Base-by-base conservation (phyloP, 1,140 invertebrate genomes). In the Drosophila dunni region DNA sequence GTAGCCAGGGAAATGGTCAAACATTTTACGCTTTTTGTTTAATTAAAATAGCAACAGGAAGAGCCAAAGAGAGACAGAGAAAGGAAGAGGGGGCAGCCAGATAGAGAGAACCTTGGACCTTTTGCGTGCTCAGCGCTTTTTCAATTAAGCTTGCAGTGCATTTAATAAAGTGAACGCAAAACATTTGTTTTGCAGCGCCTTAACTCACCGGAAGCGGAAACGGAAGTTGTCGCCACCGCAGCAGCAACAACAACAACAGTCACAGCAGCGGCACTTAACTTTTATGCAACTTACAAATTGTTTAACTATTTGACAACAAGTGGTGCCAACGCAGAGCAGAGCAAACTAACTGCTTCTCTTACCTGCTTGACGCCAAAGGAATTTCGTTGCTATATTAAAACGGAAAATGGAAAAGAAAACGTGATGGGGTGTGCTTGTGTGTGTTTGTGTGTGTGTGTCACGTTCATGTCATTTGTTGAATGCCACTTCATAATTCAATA, bases 401-500 rank as follows among this genome's bases (percentile, higher is more conserved):
- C 9, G 63, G 74, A 45, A 45, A 58, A 66, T 9, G 58, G 74
- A 45, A 45, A 58, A 45, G 40, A 13, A 46, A 20, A 24, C 29
- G 34, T 64, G 20, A 38, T 38, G 29, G 11, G 11, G 54, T 53
- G 56, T 61, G 29, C 24, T 29, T 56, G 34, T 38, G 54, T 60
- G 20, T 60, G 63, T 24, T 15, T 24, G 15, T 20, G 53, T 9
- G 38, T 64, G 53, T 77, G 79, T 82, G 84, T 78, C 88, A 90
- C 88, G 88, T 90, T 70, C 65, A 20, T 61, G 73, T 78, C 78
- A 90, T 90, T 90, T 90, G 65, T 61, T 67, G 75, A 79, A 75
- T 86, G 67, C 75, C 83, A 90, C 88, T 90, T 90, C 88, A 90
- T 90, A 90, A 90, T 90, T 90, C 88, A 90, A 90, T 90, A 90